A percentile compares a stretch with the other conserved stretches of the same genome.
phyloP scores from a whole-genome alignment of 2,888 invertebrate genomes.

The Sminthurides aquaticus region DNA sequence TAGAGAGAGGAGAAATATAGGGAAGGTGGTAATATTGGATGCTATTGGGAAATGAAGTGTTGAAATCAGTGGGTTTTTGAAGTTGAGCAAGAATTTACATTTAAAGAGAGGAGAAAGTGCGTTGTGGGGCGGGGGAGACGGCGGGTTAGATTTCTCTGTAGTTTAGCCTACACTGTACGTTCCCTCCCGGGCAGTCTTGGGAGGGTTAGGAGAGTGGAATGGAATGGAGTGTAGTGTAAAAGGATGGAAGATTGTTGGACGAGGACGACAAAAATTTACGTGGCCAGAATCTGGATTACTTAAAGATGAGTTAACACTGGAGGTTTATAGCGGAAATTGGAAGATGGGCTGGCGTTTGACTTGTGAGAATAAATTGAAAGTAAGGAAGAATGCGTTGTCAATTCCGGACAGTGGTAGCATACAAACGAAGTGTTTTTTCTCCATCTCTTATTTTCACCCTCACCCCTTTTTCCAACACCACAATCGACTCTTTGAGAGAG shows the following conservation, averaged over 20 bases:
- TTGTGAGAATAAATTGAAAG: background rate
- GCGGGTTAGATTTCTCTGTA: background rate
- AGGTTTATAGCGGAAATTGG: background rate
- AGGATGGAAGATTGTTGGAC: background rate
- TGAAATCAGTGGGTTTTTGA: too few species aligned
- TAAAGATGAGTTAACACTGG: background rate
- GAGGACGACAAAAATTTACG: background rate
- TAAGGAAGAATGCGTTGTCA: background rate
- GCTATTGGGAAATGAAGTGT: too few species aligned
- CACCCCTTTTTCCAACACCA: too few species aligned
- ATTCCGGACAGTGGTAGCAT: background rate
- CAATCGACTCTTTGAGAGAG: too few species aligned
- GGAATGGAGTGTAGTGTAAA: too few species aligned
- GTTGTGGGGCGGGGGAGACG: slow-evolving; percentile 7
- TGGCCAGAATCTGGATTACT: background rate
- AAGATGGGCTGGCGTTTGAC: background rate
- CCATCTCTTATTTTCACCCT: background rate
- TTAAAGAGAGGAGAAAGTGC: too few species aligned
- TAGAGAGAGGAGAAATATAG: too few species aligned
- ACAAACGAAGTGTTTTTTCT: background rate
- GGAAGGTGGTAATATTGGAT: too few species aligned
- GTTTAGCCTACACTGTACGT: background rate
- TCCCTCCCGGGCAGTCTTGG: background rate
- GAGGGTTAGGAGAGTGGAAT: background rate
- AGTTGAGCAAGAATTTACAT: too few species aligned